These are phyloP conservation scores for Perca schrenkii DNA, from an alignment of 2,113 vertebrate species.

Conservation along the genomic window DNA sequence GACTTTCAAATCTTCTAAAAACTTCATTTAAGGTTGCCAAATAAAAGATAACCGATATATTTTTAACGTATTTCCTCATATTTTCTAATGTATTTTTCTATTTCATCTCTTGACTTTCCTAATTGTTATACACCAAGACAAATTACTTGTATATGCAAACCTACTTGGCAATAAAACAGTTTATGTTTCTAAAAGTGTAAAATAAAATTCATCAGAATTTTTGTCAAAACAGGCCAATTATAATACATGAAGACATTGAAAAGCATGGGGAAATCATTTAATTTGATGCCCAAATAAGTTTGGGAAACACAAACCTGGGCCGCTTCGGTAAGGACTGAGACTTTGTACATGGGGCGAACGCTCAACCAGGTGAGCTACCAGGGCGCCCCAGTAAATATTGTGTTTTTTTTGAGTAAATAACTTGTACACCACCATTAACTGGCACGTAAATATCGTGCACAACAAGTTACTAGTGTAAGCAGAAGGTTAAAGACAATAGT, in stretches of 20 bases:
- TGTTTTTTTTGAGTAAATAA: not conserved
- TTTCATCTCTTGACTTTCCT: not conserved
- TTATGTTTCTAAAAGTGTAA: not conserved
- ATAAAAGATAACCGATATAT: not conserved
- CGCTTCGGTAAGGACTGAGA: too few relatives aligned
- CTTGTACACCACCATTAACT: not conserved
- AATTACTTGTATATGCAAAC: not conserved
- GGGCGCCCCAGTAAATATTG: not conserved
- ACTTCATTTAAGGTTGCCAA: not conserved
- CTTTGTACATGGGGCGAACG: too few relatives aligned
- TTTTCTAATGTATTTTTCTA: not conserved
- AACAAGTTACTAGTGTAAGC: not conserved
- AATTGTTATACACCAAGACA: not conserved
- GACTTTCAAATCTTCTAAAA: not conserved
- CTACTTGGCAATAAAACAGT: not conserved
- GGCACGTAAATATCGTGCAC: not conserved
- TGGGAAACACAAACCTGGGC: not conserved
- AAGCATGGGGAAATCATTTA: not conserved
- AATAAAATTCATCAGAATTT: not conserved
- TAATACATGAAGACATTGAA: not conserved
- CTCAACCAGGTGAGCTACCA: too few relatives aligned
- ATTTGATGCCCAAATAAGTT: too few relatives aligned
- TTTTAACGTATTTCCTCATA: not conserved
- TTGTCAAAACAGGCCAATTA: not conserved
- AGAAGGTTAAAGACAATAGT: slow-evolving; percentile 10